Percentiles rank a stretch among this genome's conserved stretches.
Conservation (phyloP, 2,888 invertebrate genomes). For the Alviniconcha strummeri region DNA sequence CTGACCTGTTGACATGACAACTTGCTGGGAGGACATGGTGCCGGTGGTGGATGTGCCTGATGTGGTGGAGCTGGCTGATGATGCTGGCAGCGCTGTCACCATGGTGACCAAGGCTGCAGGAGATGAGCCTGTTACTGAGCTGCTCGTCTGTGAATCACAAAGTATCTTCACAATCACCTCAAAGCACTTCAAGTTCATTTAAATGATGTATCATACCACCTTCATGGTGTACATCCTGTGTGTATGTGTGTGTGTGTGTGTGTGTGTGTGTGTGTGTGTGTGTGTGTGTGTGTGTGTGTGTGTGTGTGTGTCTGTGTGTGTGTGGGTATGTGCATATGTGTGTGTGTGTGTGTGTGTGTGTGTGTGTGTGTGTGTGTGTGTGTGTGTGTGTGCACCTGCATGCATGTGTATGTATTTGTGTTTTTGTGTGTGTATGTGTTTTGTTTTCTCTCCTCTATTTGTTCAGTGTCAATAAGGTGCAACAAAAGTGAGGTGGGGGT, state of each 20-base stretch:
- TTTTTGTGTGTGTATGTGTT: neutral
- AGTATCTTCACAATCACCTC: too few relatives aligned
- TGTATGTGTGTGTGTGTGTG: neutral
- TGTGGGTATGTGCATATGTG: neutral
- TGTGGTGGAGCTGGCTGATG: conserved; percentile 41
- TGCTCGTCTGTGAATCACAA: conserved; percentile 4
- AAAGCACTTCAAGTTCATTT: too few relatives aligned
- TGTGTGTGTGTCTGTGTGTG: conserved; percentile 19
- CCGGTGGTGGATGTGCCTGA: conserved; percentile 51
- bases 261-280: conserved; percentile 5
- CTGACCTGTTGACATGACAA: conserved; percentile 54
- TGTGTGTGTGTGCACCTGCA: neutral
- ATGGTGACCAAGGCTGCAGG: conserved; percentile 64
- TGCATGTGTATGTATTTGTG: neutral
- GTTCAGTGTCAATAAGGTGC: too few relatives aligned
- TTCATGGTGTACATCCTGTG: neutral
- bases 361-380: conserved; percentile 23
- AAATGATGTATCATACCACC: too few relatives aligned
- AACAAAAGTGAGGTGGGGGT: too few relatives aligned
- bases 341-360: neutral
- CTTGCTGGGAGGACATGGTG: conserved; percentile 50
- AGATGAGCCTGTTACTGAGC: conserved; percentile 39
- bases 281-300: neutral
- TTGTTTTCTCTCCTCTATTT: too few relatives aligned
- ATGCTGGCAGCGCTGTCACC: conserved; percentile 61